Percentiles rank a stretch among this genome's conserved stretches.
These are phyloP conservation scores for Mormyrus lacerda DNA, from an alignment of 2,113 vertebrate species.

Conservation along the genomic window DNA sequence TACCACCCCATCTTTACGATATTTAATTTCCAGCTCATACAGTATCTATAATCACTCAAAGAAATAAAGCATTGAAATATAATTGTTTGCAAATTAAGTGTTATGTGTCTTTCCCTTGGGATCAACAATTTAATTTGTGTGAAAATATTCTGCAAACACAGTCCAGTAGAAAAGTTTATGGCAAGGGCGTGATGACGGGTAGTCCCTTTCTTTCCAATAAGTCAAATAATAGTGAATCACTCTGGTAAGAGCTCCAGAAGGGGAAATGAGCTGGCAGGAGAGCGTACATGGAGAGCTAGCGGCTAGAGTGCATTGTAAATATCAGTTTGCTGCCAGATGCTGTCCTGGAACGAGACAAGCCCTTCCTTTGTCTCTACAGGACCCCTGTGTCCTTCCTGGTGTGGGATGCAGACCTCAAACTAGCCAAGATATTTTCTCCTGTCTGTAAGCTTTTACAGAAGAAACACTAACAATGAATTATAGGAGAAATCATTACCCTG, in stretches of 20 bases:
- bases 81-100: background rate
- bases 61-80: background rate
- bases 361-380: background rate
- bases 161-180: background rate
- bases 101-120: background rate
- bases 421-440: background rate
- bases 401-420: background rate
- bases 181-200: background rate
- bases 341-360: background rate
- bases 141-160: conserved; percentile 1
- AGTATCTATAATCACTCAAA: background rate
- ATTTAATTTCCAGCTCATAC: background rate
- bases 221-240: conserved; percentile 7
- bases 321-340: conserved; percentile 5
- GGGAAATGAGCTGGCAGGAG: background rate
- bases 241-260: background rate
- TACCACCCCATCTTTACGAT: background rate
- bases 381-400: background rate
- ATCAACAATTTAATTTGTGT: background rate
- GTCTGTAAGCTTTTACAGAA: background rate
- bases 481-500: background rate
- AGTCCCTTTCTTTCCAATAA: background rate
- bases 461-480: background rate
- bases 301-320: conserved; percentile 1
- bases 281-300: background rate